phyloP scores from a whole-genome alignment of 2,113 vertebrate species.

The Eulemur rufifrons region DNA sequence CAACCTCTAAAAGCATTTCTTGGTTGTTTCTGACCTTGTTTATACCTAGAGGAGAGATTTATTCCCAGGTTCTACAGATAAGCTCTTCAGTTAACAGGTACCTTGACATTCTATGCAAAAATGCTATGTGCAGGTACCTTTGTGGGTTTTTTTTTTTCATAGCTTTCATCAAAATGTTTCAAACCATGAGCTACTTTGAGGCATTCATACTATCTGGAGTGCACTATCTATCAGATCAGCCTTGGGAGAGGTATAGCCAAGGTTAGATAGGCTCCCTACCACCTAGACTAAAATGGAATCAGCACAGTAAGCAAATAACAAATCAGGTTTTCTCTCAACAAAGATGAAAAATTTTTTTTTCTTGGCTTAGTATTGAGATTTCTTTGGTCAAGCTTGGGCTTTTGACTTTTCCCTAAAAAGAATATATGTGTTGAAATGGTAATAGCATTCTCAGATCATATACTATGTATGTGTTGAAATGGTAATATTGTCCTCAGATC shows the following conservation, averaged over 20 bases:
- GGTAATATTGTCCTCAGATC: neutral
- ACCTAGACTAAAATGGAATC: neutral
- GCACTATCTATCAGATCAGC: neutral
- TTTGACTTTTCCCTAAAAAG: neutral
- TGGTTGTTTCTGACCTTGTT: neutral
- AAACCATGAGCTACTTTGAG: neutral
- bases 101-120: neutral
- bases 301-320: neutral
- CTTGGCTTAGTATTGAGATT: neutral
- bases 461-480: slow-evolving; percentile 31
- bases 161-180: slow-evolving; percentile 1
- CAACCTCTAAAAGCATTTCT: neutral
- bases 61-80: neutral
- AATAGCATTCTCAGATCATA: neutral
- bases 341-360: neutral
- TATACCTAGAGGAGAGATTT: neutral
- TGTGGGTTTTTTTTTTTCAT: neutral
- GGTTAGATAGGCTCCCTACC: neutral
- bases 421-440: slow-evolving; percentile 3
- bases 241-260: neutral
- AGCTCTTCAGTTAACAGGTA: neutral
- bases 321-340: neutral
- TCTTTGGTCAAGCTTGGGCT: neutral
- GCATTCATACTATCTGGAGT: neutral
- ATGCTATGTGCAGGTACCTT: neutral